These are phyloP conservation scores for Melanerpes aurifrons DNA, from an alignment of 2,113 vertebrate species.

Conservation along the genomic window DNA sequence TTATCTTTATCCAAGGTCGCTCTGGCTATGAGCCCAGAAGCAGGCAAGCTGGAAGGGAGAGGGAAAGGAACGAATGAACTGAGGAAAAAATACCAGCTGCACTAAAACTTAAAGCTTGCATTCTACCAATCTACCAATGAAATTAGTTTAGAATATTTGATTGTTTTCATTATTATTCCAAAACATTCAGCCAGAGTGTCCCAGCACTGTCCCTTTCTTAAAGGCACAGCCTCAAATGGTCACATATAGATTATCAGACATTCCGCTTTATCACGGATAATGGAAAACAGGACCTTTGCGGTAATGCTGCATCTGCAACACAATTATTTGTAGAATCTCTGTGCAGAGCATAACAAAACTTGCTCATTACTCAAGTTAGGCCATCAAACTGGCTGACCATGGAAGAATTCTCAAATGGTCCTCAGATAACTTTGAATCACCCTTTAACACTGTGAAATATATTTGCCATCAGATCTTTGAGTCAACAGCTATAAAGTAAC, in stretches of 20 bases:
- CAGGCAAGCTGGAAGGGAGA: too few species aligned
- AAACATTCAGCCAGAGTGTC: too few species aligned
- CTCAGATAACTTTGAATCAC: not conserved
- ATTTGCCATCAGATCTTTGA: not conserved
- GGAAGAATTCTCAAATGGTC: not conserved
- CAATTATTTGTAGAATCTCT: not conserved
- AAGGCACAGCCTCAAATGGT: too few species aligned
- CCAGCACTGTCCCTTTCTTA: too few species aligned
- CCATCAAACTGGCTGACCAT: not conserved
- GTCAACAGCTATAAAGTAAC: not conserved
- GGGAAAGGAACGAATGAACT: too few species aligned
- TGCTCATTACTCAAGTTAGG: constrained; percentile 12
- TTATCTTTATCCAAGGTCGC: too few species aligned
- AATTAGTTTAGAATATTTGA: too few species aligned
- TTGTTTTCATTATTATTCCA: too few species aligned
- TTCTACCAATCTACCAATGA: too few species aligned
- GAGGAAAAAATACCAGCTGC: too few species aligned
- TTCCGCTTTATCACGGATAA: not conserved
- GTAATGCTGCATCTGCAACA: not conserved
- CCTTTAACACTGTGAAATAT: not conserved
- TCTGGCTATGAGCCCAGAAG: too few species aligned
- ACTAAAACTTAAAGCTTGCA: too few species aligned
- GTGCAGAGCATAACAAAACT: not conserved
- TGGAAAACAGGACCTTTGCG: not conserved
- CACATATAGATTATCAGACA: not conserved